Evolutionary conservation across 2,113 vertebrate species (phyloP).

Genomic region (Heterotilapia buettikoferi): DNA sequence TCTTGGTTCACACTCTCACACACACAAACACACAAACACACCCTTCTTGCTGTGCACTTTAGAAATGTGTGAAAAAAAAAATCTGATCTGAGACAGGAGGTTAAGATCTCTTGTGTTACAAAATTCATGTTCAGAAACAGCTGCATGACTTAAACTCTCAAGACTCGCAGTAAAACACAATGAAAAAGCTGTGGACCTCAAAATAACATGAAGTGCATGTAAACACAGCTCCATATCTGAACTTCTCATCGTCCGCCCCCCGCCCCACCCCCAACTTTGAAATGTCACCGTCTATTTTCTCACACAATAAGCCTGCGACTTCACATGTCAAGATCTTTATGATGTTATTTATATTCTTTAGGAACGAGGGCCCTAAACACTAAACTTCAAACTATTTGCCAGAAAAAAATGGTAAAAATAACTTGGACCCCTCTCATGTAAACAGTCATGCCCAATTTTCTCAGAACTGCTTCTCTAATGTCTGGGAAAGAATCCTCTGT

Average conservation of each 20-base stretch:
- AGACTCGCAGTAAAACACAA: neutral
- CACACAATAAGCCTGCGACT: neutral
- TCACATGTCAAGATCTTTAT: neutral
- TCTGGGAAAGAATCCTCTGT: constrained; percentile 52
- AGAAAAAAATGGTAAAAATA: constrained; percentile 62
- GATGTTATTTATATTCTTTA: constrained; percentile 53
- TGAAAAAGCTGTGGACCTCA: neutral
- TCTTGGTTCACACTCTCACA: neutral
- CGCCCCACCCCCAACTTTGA: neutral
- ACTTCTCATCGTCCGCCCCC: neutral
- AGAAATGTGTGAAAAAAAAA: neutral
- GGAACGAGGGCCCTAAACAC: neutral
- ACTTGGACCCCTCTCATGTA: constrained; percentile 56
- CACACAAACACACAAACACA: neutral
- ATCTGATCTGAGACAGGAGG: neutral
- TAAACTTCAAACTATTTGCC: constrained; percentile 33
- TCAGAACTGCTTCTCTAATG: constrained; percentile 39
- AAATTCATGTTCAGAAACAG: neutral
- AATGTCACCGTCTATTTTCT: neutral
- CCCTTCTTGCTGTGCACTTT: neutral
- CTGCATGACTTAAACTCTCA: neutral
- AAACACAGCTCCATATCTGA: neutral
- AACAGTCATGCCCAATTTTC: constrained; percentile 56
- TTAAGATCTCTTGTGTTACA: neutral
- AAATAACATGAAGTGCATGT: neutral